Percentiles rank a stretch among this genome's conserved stretches.
These are phyloP conservation scores for Drosophila takahashii DNA, from an alignment of 1,140 invertebrate species.

Conservation along the genomic window DNA sequence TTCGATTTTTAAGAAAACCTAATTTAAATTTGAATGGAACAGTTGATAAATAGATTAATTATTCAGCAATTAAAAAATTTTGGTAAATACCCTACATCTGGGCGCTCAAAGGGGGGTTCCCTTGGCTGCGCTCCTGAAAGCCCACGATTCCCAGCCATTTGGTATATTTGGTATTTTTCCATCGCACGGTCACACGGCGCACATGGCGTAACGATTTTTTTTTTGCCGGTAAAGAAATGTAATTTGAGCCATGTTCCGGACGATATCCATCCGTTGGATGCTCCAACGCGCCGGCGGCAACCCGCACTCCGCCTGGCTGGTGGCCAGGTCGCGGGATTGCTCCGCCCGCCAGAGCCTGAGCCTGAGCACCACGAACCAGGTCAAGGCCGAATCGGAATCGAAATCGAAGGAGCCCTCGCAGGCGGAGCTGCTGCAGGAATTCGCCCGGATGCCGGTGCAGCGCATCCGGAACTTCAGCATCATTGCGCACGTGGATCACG, in stretches of 20 bases:
- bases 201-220: conserved; percentile 12
- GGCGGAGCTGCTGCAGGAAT: conserved; percentile 46
- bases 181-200: neutral
- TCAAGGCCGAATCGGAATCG: conserved; percentile 22
- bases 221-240: conserved; percentile 9
- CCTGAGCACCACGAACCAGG: conserved; percentile 13
- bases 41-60: too few species aligned
- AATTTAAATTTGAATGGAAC: too few species aligned
- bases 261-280: conserved; percentile 17
- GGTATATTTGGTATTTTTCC: conserved; percentile 3
- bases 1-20: too few species aligned
- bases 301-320: conserved; percentile 2
- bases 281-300: conserved; percentile 6
- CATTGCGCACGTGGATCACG: conserved; percentile 99
- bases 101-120: neutral
- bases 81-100: too few species aligned
- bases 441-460: conserved; percentile 86
- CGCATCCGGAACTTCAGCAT: conserved; percentile 97
- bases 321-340: neutral
- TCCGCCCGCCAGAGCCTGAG: neutral
- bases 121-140: neutral
- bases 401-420: conserved; percentile 26
- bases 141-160: neutral
- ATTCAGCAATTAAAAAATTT: too few species aligned
- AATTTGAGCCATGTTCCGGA: conserved; percentile 8